Evolutionary conservation across 2,888 invertebrate species (phyloP).

Genomic region (Acrobasis consociella): DNA sequence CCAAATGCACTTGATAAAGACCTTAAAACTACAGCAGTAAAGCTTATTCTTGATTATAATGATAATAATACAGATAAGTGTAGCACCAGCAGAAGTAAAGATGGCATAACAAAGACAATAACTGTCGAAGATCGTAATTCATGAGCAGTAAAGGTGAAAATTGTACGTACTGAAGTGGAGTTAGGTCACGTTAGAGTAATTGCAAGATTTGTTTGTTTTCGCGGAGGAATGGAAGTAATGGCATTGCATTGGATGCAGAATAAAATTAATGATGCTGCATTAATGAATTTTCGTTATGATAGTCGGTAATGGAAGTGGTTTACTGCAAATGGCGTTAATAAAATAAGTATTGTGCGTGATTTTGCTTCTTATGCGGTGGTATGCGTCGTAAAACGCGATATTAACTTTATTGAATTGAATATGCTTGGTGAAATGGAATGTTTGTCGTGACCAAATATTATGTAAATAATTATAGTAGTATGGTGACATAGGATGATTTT

Average conservation of each 20-base stretch:
- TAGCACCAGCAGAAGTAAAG: slow-evolving; percentile 52
- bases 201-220: slow-evolving; percentile 80
- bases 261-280: slow-evolving; percentile 73
- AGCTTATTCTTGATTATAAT: slow-evolving; percentile 44
- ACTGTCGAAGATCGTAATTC: slow-evolving; percentile 39
- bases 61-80: slow-evolving; percentile 41
- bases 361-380: slow-evolving; percentile 16
- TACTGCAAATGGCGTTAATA: slow-evolving; percentile 47
- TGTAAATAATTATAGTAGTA: too few relatives aligned
- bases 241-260: slow-evolving; percentile 66
- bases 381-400: slow-evolving; percentile 15
- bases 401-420: slow-evolving; percentile 13
- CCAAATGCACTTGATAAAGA: slow-evolving; percentile 32
- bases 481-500: too few relatives aligned
- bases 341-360: slow-evolving; percentile 24
- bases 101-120: slow-evolving; percentile 42
- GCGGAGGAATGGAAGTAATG: slow-evolving; percentile 72
- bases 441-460: too few relatives aligned
- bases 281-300: slow-evolving; percentile 77
- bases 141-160: slow-evolving; percentile 40
- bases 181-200: slow-evolving; percentile 64
- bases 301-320: slow-evolving; percentile 62
- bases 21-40: slow-evolving; percentile 46
- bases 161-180: slow-evolving; percentile 32
- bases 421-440: background rate